A percentile compares a stretch with the other conserved stretches of the same genome.
Evolutionary conservation across 2,797 vertebrate genomes (phyloP).

Genomic region (Pangasius sanitwongsei): DNA sequence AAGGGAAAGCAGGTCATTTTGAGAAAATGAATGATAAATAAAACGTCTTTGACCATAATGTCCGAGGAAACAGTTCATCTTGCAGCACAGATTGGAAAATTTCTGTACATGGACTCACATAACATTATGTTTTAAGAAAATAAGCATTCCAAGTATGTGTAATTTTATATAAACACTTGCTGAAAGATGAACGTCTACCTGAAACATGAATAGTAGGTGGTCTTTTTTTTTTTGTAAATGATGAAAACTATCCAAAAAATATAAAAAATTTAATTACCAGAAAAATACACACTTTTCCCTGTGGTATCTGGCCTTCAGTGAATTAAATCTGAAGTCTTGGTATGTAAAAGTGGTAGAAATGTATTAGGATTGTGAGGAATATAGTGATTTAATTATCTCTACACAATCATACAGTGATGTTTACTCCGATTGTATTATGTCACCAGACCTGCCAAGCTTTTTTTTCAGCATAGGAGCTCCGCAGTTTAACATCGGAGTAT

Average conservation of each 20-base stretch:
- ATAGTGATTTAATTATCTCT: not conserved
- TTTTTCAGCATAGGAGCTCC: no score
- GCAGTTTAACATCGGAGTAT: not conserved
- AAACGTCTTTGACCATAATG: not conserved
- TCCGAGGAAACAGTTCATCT: not conserved
- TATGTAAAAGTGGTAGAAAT: not conserved
- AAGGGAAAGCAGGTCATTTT: no score
- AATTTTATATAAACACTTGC: no score
- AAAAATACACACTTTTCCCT: no score
- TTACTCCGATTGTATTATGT: not conserved
- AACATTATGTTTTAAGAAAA: no score
- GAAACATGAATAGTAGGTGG: no score
- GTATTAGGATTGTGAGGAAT: not conserved
- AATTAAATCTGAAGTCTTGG: not conserved
- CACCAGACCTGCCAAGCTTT: not conserved
- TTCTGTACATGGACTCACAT: not conserved
- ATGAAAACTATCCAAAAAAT: not conserved
- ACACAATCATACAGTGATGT: not conserved
- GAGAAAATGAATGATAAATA: not conserved
- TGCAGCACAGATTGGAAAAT: not conserved
- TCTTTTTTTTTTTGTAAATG: no score
- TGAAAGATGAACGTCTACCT: no score
- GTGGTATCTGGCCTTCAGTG: not conserved
- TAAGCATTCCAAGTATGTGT: no score
- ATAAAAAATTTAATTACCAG: not conserved